Evolutionary conservation across 1,140 invertebrate genomes (phyloP).

Genomic region (Hestina assimilis): DNA sequence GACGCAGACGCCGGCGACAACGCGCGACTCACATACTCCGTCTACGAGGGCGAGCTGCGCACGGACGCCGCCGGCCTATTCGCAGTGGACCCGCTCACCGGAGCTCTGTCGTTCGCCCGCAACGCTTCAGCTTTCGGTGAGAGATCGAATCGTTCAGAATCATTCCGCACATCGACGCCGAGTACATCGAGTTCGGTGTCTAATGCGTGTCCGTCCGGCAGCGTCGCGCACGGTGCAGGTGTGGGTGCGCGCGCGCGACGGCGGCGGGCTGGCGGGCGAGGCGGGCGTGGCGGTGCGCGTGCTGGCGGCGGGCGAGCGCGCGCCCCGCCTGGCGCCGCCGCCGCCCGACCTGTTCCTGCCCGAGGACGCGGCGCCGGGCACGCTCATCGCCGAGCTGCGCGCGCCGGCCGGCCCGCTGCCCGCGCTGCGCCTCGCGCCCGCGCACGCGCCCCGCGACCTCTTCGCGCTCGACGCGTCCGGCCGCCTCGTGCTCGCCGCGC

Average conservation of each 20-base stretch:
- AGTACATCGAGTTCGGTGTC: too few species aligned
- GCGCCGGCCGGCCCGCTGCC: slow-evolving; percentile 60
- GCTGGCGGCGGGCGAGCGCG: slow-evolving; percentile 82
- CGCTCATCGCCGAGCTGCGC: slow-evolving; percentile 70
- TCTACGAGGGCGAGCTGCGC: slow-evolving; percentile 82
- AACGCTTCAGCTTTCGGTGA: slow-evolving; percentile 79
- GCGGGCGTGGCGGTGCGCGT: slow-evolving; percentile 89
- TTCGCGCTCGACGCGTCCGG: slow-evolving; percentile 88
- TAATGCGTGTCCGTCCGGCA: slow-evolving; percentile 62
- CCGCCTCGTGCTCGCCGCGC: slow-evolving; percentile 84
- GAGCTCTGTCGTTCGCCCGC: slow-evolving; percentile 82
- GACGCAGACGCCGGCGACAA: slow-evolving; percentile 86
- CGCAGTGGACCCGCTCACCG: slow-evolving; percentile 83
- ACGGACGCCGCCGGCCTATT: slow-evolving; percentile 81
- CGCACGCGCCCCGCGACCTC: slow-evolving; percentile 79
- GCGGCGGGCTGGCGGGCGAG: slow-evolving; percentile 84
- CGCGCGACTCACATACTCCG: slow-evolving; percentile 84
- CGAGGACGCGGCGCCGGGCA: slow-evolving; percentile 82
- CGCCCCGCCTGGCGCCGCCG: slow-evolving; percentile 86
- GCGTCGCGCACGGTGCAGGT: slow-evolving; percentile 91
- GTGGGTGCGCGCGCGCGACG: slow-evolving; percentile 92
- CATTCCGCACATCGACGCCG: background rate
- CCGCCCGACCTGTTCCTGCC: slow-evolving; percentile 88
- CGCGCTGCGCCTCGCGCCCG: slow-evolving; percentile 80
- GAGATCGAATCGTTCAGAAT: background rate